Conservation (phyloP, 1,140 invertebrate genomes). For the Drosophila tani region DNA sequence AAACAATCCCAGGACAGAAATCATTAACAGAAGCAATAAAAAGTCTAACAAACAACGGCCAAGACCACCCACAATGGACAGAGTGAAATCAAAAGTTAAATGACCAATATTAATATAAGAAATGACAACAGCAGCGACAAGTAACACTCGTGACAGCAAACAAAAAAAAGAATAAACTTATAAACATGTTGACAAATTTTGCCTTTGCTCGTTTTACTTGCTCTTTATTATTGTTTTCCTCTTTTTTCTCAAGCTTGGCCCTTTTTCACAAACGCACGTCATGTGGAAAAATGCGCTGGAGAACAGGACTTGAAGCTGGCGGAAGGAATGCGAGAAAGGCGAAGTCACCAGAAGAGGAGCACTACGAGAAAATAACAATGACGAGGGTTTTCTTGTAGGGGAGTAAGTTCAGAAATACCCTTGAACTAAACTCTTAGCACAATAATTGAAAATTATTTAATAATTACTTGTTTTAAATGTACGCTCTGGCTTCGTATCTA, state of each 20-base stretch:
- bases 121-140: constrained; percentile 9
- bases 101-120: constrained; percentile 26
- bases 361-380: constrained; percentile 3
- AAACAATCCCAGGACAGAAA: not conserved
- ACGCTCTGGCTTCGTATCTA: too few species aligned
- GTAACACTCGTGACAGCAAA: constrained; percentile 11
- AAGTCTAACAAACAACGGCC: not conserved
- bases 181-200: constrained; percentile 78
- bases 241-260: not conserved
- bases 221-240: constrained; percentile 11
- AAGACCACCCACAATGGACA: not conserved
- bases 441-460: too few species aligned
- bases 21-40: constrained; percentile 13
- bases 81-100: constrained; percentile 12
- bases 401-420: not conserved
- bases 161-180: constrained; percentile 31
- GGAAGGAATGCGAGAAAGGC: constrained; percentile 30
- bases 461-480: not conserved
- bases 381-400: not conserved
- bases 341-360: constrained; percentile 16
- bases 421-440: not conserved
- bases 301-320: constrained; percentile 41
- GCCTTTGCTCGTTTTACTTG: constrained; percentile 16
- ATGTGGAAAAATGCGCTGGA: constrained; percentile 47
- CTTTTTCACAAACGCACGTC: constrained; percentile 20